Evolutionary conservation across 2,888 invertebrate genomes (phyloP).

Genomic region (Apamea crenata): DNA sequence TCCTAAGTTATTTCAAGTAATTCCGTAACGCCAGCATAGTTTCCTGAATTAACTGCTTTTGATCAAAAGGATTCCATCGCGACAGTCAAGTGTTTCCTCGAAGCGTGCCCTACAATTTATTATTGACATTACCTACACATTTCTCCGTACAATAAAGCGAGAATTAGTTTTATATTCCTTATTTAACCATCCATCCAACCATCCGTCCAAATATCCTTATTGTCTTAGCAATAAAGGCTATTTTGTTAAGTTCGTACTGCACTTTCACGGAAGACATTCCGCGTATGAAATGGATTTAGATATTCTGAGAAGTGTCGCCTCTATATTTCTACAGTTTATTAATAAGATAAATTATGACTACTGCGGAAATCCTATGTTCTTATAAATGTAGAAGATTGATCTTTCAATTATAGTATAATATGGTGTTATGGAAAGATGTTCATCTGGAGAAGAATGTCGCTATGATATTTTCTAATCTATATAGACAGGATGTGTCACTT

Average conservation of each 20-base stretch:
- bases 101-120: slow-evolving; percentile 73
- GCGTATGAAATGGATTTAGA: slow-evolving; percentile 76
- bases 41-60: slow-evolving; percentile 19
- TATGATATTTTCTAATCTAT: slow-evolving; percentile 5
- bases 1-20: slow-evolving; percentile 1
- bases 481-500: background rate
- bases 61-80: slow-evolving; percentile 53
- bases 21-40: background rate
- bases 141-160: slow-evolving; percentile 73
- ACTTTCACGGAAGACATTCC: slow-evolving; percentile 80
- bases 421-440: slow-evolving; percentile 5
- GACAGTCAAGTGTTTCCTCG: slow-evolving; percentile 46
- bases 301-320: slow-evolving; percentile 77
- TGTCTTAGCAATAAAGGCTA: slow-evolving; percentile 27
- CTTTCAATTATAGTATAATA: slow-evolving; percentile 24
- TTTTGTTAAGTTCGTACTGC: slow-evolving; percentile 50
- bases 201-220: slow-evolving; percentile 37
- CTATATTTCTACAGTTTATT: slow-evolving; percentile 67
- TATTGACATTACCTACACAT: slow-evolving; percentile 71
- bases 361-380: slow-evolving; percentile 52
- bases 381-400: slow-evolving; percentile 42
- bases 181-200: slow-evolving; percentile 64
- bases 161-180: slow-evolving; percentile 65
- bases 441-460: slow-evolving; percentile 1
- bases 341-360: slow-evolving; percentile 60